Base-by-base conservation (phyloP, 2,888 invertebrate species). In the Aquatica leii region DNA sequence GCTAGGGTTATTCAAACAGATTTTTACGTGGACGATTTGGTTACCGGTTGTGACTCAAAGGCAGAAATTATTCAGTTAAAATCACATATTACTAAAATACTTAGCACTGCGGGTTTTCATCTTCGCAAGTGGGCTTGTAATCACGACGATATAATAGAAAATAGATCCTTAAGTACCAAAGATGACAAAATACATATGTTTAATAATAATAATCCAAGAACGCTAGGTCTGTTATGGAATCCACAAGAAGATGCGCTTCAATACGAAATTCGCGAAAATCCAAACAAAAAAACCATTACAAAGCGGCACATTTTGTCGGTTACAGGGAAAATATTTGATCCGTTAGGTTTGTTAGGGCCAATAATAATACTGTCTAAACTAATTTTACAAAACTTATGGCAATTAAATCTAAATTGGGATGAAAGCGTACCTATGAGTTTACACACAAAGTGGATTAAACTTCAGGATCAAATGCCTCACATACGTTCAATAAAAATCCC, bases 231-330 rank as follows among this genome's bases (percentile, higher is more conserved):
- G 11, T 31, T 34, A 14, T 67, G 61, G 58, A 37, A 51, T n/a
- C 46, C 43, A 43, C 15, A 34, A n/a, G 21, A 48, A 15, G 8
- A 52, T 5, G 57, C 58, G 21, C 14, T 6, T 2, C 20, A 64
- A 9, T 34, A 37, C 9, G 57, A 61, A 37, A 31, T 5, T 6
- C 37, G 31, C 1, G 12, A 52, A 4, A 9, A 14, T 1, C 31
- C 11, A 1, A 1, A 9, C 5, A n/a, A 12, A 14, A 43, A 43
- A 11, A 18, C 5, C 3, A 17, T 35, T 2, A 65, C 59, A 2
- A 68, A 68, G 40, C 40, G 68, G 2, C 5, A 43, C 8, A 62
- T 68, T 14, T 35, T 66, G 8, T 65, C 61, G 2, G 17, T 11
- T 3, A 50, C 54, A 8, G 37, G 61, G 1, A 37, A 65, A 37